Evolutionary conservation across 2,797 vertebrate species (phyloP).

Genomic region (Varecia variegata): DNA sequence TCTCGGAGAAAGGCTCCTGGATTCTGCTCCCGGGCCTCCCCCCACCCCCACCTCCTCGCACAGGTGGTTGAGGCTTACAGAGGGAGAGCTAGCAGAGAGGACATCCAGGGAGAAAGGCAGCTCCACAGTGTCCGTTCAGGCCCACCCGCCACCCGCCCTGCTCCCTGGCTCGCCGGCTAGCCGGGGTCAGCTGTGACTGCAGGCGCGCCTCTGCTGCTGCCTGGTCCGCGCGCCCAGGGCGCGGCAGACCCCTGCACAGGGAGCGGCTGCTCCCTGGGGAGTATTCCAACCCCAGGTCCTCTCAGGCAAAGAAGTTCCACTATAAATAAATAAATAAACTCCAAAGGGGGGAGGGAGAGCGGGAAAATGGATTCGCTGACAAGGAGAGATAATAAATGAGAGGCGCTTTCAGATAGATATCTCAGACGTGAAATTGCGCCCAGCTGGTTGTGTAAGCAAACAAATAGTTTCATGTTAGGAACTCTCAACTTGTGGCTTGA

Average conservation of each 20-base stretch:
- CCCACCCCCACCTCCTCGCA: neutral
- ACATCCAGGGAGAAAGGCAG: neutral
- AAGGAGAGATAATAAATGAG: conserved; percentile 96
- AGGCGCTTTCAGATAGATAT: conserved; percentile 94
- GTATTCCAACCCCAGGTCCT: conserved; percentile 66
- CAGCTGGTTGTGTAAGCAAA: conserved; percentile 98
- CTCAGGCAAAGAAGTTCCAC: conserved; percentile 58
- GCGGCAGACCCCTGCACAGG: neutral
- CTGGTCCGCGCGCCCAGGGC: neutral
- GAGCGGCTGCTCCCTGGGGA: conserved; percentile 45
- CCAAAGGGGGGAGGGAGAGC: conserved; percentile 69
- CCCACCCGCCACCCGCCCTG: neutral
- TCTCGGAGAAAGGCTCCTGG: neutral
- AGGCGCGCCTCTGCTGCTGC: neutral
- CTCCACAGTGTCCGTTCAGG: neutral
- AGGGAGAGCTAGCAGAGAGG: neutral
- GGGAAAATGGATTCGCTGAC: conserved; percentile 92
- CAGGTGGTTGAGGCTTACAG: conserved; percentile 53
- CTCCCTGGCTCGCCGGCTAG: neutral
- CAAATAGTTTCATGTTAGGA: conserved; percentile 94
- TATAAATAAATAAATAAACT: conserved; percentile 62
- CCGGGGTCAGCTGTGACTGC: neutral
- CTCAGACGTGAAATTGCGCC: conserved; percentile 98
- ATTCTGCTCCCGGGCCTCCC: neutral
- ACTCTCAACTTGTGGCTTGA: conserved; percentile 94